Evolutionary conservation across 2,888 invertebrate genomes (phyloP).

Genomic region (Morpho deidamia): DNA sequence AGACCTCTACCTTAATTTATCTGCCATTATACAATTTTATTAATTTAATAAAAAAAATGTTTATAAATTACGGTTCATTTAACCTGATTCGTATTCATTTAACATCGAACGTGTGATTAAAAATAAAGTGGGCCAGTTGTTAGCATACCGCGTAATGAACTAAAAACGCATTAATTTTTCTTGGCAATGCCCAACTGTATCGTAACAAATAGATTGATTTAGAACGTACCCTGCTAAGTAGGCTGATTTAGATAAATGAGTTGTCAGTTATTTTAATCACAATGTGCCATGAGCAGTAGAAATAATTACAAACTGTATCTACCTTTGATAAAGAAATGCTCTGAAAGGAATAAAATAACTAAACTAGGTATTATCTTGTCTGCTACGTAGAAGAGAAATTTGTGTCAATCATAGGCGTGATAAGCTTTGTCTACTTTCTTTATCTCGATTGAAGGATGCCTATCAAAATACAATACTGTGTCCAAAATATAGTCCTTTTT

Average conservation of each 20-base stretch:
- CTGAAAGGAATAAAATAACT: slow-evolving; percentile 11
- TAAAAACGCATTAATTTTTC: slow-evolving; percentile 4
- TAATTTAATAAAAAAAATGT: slow-evolving; percentile 7
- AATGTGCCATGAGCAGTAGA: slow-evolving; percentile 17
- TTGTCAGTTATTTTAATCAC: slow-evolving; percentile 13
- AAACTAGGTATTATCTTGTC: slow-evolving; percentile 12
- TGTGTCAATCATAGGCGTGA: slow-evolving; percentile 15
- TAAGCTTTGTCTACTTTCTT: slow-evolving; percentile 12
- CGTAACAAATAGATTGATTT: slow-evolving; percentile 11
- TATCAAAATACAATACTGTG: slow-evolving; percentile 8
- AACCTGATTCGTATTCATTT: slow-evolving; percentile 2
- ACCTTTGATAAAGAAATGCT: slow-evolving; percentile 8
- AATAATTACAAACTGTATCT: slow-evolving; percentile 17
- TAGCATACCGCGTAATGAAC: background rate
- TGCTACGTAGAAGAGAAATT: slow-evolving; percentile 14
- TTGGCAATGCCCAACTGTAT: background rate
- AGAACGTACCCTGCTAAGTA: slow-evolving; percentile 10
- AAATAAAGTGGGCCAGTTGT: background rate
- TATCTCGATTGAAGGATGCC: slow-evolving; percentile 8
- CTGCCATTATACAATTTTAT: slow-evolving; percentile 3
- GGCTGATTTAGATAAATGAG: slow-evolving; percentile 16
- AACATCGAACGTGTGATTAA: slow-evolving; percentile 6
- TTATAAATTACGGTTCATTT: background rate
- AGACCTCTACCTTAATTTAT: slow-evolving; percentile 5
- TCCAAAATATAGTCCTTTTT: background rate